These are phyloP conservation scores for Morus bassanus DNA, from an alignment of 2,797 vertebrate species.

Conservation along the genomic window DNA sequence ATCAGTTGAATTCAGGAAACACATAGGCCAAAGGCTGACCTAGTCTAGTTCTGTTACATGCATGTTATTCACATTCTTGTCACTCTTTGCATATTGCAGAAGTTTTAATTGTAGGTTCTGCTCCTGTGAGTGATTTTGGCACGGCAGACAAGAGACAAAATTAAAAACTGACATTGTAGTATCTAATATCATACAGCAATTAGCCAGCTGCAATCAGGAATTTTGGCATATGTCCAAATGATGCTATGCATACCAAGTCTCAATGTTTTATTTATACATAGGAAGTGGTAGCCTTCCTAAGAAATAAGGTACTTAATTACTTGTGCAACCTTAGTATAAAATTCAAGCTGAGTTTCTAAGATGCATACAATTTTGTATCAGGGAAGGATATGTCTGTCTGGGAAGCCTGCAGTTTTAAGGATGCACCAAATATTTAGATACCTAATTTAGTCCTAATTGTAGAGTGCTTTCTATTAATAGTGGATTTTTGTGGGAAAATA, in stretches of 20 bases:
- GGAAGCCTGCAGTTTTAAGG: background rate
- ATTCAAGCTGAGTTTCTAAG: background rate
- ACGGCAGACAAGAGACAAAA: background rate
- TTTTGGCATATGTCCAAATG: background rate
- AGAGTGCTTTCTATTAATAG: background rate
- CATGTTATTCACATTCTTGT: background rate
- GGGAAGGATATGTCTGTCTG: background rate
- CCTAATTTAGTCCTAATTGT: background rate
- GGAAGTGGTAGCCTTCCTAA: background rate
- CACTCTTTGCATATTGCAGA: background rate
- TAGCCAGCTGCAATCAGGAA: background rate
- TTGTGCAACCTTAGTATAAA: background rate
- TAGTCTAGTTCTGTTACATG: background rate
- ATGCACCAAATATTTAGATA: background rate
- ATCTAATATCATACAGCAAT: background rate
- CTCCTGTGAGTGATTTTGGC: background rate
- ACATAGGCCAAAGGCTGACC: background rate
- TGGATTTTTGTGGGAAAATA: background rate
- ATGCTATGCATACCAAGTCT: background rate
- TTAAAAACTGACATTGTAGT: background rate
- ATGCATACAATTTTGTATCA: background rate
- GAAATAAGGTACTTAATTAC: background rate
- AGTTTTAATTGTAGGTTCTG: background rate
- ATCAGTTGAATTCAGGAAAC: background rate
- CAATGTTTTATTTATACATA: background rate